A percentile compares a stretch with the other conserved stretches of the same genome.
These are phyloP conservation scores for Laupala kohalensis DNA, from an alignment of 1,140 invertebrate genomes.

Conservation along the genomic window DNA sequence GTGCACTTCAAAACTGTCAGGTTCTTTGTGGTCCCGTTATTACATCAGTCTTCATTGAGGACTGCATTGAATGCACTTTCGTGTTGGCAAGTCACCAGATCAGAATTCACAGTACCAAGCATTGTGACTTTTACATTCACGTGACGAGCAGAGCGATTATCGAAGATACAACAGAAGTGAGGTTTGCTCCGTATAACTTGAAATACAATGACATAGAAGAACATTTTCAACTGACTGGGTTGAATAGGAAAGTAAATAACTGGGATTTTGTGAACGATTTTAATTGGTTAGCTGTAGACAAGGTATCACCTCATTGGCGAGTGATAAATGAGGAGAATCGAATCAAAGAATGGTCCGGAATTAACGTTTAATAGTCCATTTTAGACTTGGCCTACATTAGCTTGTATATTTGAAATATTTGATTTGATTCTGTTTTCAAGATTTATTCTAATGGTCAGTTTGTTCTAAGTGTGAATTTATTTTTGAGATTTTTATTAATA, in stretches of 20 bases:
- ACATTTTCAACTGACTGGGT: conserved; percentile 57
- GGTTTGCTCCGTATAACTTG: conserved; percentile 75
- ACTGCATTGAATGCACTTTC: conserved; percentile 66
- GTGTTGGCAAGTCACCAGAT: conserved; percentile 89
- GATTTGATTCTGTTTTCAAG: no score
- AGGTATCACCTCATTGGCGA: conserved; percentile 81
- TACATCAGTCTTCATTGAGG: conserved; percentile 80
- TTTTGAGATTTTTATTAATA: no score
- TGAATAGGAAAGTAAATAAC: conserved; percentile 65
- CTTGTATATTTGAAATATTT: no score
- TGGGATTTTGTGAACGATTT: conserved; percentile 87
- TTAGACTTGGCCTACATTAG: no score
- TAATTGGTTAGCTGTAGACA: conserved; percentile 80
- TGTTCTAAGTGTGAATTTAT: no score
- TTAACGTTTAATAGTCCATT: no score
- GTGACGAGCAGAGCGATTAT: conserved; percentile 90
- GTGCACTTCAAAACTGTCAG: conserved; percentile 59
- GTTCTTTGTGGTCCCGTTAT: conserved; percentile 72
- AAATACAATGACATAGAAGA: conserved; percentile 58
- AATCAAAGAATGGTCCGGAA: no score
- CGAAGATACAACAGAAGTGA: conserved; percentile 71
- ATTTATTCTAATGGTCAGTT: no score
- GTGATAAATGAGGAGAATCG: conserved; percentile 29
- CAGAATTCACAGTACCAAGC: conserved; percentile 66
- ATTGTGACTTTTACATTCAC: conserved; percentile 76